Evolutionary conservation across 2,113 vertebrate genomes (phyloP).

Genomic region (Dissostichus mawsoni): DNA sequence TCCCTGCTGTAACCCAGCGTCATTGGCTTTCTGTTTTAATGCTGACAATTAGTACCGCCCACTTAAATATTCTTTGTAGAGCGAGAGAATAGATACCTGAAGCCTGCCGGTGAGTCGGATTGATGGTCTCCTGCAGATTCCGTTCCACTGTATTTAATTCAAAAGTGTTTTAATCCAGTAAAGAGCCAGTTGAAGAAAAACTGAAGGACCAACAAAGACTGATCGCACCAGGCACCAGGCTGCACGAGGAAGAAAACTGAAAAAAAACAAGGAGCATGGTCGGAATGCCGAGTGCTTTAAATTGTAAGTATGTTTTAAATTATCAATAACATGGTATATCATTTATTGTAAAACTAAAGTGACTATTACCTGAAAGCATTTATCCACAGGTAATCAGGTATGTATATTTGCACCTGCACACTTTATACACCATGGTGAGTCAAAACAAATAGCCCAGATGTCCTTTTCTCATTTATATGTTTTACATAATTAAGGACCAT

Average conservation of each 20-base stretch:
- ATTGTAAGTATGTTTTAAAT: slow-evolving; percentile 68
- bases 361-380: too few species aligned
- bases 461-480: not conserved
- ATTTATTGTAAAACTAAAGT: too few species aligned
- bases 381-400: slow-evolving; percentile 24
- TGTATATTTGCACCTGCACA: slow-evolving; percentile 7
- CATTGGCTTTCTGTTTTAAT: slow-evolving; percentile 41
- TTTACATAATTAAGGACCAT: slow-evolving; percentile 38
- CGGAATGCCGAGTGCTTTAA: slow-evolving; percentile 73
- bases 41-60: slow-evolving; percentile 39
- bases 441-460: not conserved
- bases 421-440: not conserved
- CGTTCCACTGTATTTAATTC: not conserved
- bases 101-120: not conserved
- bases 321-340: not conserved
- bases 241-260: slow-evolving; percentile 17
- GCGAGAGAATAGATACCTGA: slow-evolving; percentile 20
- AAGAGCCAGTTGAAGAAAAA: not conserved
- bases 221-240: not conserved
- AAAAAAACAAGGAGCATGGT: slow-evolving; percentile 65
- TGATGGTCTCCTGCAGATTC: slow-evolving; percentile 5
- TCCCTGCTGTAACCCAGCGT: slow-evolving; percentile 26
- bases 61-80: not conserved
- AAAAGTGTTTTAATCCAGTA: not conserved
- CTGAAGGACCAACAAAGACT: slow-evolving; percentile 13